Percentiles rank a stretch among this genome's conserved stretches.
phyloP scores from a whole-genome alignment of 2,113 vertebrate species.

The Corvus hawaiiensis region DNA sequence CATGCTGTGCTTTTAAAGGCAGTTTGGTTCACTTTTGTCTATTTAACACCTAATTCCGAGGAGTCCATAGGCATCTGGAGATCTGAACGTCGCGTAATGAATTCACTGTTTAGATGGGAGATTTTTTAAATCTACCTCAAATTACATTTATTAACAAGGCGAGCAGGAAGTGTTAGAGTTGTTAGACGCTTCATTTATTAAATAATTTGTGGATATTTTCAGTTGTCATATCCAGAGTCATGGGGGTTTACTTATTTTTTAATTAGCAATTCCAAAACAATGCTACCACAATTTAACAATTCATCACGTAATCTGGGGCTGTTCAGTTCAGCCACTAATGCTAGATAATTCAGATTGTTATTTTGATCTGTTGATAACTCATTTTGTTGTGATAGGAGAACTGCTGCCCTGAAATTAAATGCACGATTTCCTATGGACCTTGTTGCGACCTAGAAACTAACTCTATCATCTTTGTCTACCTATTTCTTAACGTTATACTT shows the following conservation, averaged over 20 bases:
- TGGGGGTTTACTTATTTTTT: constrained; percentile 78
- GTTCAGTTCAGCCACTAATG: constrained; percentile 68
- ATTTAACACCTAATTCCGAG: constrained; percentile 87
- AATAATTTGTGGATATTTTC: constrained; percentile 86
- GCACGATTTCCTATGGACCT: constrained; percentile 20
- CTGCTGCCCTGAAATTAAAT: constrained; percentile 47
- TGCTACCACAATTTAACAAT: constrained; percentile 75
- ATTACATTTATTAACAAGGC: constrained; percentile 86
- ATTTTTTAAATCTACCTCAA: constrained; percentile 80
- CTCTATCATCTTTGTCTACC: background rate
- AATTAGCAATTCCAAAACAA: constrained; percentile 82
- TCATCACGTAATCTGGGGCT: constrained; percentile 69
- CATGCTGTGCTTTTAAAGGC: constrained; percentile 90
- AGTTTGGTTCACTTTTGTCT: constrained; percentile 87
- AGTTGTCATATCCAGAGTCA: constrained; percentile 83
- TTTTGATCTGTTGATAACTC: constrained; percentile 74
- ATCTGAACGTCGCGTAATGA: constrained; percentile 79
- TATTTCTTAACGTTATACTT: background rate
- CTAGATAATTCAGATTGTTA: constrained; percentile 71
- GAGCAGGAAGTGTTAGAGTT: constrained; percentile 83
- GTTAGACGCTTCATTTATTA: constrained; percentile 84
- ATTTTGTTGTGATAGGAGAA: constrained; percentile 60
- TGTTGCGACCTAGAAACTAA: constrained; percentile 6
- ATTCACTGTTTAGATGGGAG: constrained; percentile 81
- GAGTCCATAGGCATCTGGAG: constrained; percentile 86